These are phyloP conservation scores for Platycercus adscitus DNA, from an alignment of 2,113 vertebrate genomes.

Conservation along the genomic window DNA sequence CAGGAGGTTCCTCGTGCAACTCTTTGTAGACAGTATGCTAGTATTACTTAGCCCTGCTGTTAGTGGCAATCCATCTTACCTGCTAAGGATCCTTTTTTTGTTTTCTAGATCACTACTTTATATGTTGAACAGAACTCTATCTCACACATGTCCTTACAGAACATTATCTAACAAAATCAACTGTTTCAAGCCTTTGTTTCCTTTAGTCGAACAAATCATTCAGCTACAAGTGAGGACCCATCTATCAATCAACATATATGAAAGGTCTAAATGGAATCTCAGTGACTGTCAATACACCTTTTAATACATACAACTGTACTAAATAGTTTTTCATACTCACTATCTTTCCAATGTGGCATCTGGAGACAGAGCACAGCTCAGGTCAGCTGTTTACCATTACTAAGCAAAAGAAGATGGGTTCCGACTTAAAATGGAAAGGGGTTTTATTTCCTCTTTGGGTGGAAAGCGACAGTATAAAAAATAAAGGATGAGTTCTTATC, in stretches of 20 bases:
- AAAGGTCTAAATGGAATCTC: conserved; percentile 9
- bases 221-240: not conserved
- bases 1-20: not conserved
- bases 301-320: not conserved
- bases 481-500: not conserved
- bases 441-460: not conserved
- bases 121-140: not conserved
- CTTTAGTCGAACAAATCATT: not conserved
- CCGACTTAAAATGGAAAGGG: not conserved
- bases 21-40: not conserved
- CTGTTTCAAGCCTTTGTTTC: fast-evolving
- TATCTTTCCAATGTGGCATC: not conserved
- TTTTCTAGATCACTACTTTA: not conserved
- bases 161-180: not conserved
- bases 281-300: not conserved
- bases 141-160: not conserved
- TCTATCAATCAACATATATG: not conserved
- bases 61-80: not conserved
- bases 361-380: not conserved
- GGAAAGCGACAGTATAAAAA: not conserved
- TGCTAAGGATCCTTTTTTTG: not conserved
- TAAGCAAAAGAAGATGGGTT: not conserved
- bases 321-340: not conserved
- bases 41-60: not conserved
- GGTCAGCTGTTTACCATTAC: not conserved